phyloP scores from a whole-genome alignment of 2,113 vertebrate genomes.

The Petromus typicus region DNA sequence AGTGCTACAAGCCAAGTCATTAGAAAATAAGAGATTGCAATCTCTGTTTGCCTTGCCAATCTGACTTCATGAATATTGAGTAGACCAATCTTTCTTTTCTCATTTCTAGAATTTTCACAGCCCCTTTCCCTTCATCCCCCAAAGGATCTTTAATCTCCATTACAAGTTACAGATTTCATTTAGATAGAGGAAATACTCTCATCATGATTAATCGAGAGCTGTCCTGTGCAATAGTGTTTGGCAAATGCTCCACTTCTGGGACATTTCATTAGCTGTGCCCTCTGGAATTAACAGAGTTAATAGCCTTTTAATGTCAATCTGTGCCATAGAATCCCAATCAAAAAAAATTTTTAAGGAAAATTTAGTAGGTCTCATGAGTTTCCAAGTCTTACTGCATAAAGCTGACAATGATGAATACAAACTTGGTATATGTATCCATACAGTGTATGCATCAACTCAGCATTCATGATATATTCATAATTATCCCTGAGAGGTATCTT shows the following conservation, averaged over 20 bases:
- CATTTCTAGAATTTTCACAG: slow-evolving; percentile 72
- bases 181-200: slow-evolving; percentile 66
- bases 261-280: slow-evolving; percentile 73
- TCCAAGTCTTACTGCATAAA: slow-evolving; percentile 4
- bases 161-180: slow-evolving; percentile 69
- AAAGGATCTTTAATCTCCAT: slow-evolving; percentile 63
- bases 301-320: slow-evolving; percentile 55
- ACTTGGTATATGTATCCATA: background rate
- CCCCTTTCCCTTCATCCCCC: slow-evolving; percentile 32
- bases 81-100: slow-evolving; percentile 64
- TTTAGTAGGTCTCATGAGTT: slow-evolving; percentile 16
- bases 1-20: slow-evolving; percentile 10
- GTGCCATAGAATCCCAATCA: slow-evolving; percentile 49
- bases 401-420: background rate
- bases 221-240: background rate
- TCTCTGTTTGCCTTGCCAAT: slow-evolving; percentile 59
- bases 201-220: slow-evolving; percentile 51
- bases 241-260: slow-evolving; percentile 57
- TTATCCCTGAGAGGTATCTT: background rate
- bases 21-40: slow-evolving; percentile 64
- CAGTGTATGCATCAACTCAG: background rate
- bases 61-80: slow-evolving; percentile 72
- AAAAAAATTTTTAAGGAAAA: background rate
- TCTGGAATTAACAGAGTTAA: slow-evolving; percentile 71
- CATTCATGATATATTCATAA: background rate